Base-by-base conservation (phyloP, 2,888 invertebrate species). In the Thysanoteuthis rhombus region DNA sequence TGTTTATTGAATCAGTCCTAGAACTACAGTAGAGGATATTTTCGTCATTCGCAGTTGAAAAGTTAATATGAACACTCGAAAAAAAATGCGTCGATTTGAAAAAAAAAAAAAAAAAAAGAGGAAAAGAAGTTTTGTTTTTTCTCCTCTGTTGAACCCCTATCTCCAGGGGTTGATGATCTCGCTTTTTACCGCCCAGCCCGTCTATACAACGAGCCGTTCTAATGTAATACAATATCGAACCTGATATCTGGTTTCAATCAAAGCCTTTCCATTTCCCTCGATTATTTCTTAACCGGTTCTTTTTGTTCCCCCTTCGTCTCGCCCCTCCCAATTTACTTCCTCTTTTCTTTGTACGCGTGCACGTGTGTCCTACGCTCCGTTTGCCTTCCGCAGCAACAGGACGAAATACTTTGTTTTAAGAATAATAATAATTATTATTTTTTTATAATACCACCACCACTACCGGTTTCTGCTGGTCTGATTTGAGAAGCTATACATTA, bases 201-300 rank as follows among this genome's bases (percentile, higher is more conserved):
- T 4, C 75, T 75, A 16, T 75, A 16, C 19, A 16, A 12, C 10
- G 12, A 10, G 16, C 75, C 75, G 12, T 75, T 75, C n/a, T 75
- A n/a, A 75, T 75, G 75, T 75, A 75, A 75, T 75, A n/a, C 75
- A 75, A 75, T 75, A 75, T 75, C 75, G 75, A 75, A 75, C 75
- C 75, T 75, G n/a, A 36, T 75, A 75, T 75, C 75, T n/a, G n/a
- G n/a, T 75, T 75, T 75, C 75, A n/a, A 75, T 75, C 75, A 75
- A 75, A n/a, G n/a, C 36, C 75, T 75, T 75, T 75, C 75, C 19
- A n/a, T 75, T n/a, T 36, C 75, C 12, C n/a, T 36, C 75, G 75
- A 75, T 75, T 75, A 36, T 75, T 75, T 75, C 75, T 75, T 75
- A 75, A 75, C 75, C 36, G 75, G n/a, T 75, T 75, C 75, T 75